Evolutionary conservation across 2,797 vertebrate species (phyloP).

Genomic region (Anabas testudineus): DNA sequence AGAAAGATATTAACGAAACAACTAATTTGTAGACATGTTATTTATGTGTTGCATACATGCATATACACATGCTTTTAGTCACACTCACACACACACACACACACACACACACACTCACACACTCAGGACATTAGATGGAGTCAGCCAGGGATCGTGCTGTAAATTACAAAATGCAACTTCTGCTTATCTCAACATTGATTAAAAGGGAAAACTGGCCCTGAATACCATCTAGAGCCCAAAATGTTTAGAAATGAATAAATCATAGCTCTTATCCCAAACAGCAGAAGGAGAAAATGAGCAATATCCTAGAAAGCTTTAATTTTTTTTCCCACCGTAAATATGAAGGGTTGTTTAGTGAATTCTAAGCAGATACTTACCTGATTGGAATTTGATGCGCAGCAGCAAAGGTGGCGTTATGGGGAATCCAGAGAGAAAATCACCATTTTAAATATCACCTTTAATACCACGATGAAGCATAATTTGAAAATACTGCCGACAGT

Average conservation of each 20-base stretch:
- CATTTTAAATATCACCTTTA: slow-evolving; percentile 53
- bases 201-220: slow-evolving; percentile 71
- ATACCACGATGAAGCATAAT: slow-evolving; percentile 40
- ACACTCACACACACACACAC: slow-evolving; percentile 7
- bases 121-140: slow-evolving; percentile 40
- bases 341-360: slow-evolving; percentile 71
- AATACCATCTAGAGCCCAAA: slow-evolving; percentile 67
- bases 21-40: background rate
- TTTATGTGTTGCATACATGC: slow-evolving; percentile 5
- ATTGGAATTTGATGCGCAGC: slow-evolving; percentile 76
- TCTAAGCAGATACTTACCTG: slow-evolving; percentile 77
- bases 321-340: slow-evolving; percentile 72
- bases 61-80: background rate
- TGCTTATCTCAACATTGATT: slow-evolving; percentile 75
- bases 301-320: slow-evolving; percentile 75
- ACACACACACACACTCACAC: slow-evolving; percentile 24
- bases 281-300: slow-evolving; percentile 77
- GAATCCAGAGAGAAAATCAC: slow-evolving; percentile 35
- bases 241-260: slow-evolving; percentile 80
- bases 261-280: slow-evolving; percentile 71
- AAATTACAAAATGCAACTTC: slow-evolving; percentile 71
- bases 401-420: slow-evolving; percentile 49
- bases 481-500: slow-evolving; percentile 43
- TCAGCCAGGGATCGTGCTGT: slow-evolving; percentile 41
- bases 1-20: slow-evolving; percentile 14